Conservation (phyloP, 2,888 invertebrate species). For the Drosophila macrothrix region DNA sequence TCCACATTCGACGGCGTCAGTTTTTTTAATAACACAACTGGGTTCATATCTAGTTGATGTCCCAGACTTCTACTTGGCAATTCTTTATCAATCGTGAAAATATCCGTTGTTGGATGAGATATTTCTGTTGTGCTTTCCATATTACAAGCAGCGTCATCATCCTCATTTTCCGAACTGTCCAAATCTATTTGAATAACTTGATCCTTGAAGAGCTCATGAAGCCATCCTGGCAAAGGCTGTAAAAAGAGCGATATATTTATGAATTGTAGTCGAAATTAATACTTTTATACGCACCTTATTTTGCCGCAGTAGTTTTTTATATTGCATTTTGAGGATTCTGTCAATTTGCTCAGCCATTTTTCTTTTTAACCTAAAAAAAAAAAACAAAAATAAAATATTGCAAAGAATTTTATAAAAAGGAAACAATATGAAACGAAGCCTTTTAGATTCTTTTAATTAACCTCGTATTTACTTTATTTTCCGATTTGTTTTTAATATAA, state of each 20-base stretch:
- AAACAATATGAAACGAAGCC: not conserved
- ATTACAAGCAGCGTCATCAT: not conserved
- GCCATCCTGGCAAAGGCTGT: slow-evolving; percentile 18
- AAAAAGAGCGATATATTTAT: not conserved
- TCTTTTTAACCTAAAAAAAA: slow-evolving; percentile 15
- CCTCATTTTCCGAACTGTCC: slow-evolving; percentile 20
- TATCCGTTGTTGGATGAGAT: not conserved
- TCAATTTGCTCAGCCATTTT: slow-evolving; percentile 21
- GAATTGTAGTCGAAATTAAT: not conserved
- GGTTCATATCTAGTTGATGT: not conserved
- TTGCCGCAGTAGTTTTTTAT: slow-evolving; percentile 6
- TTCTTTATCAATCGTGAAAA: not conserved
- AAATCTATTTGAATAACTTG: slow-evolving; percentile 19
- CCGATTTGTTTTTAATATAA: not conserved
- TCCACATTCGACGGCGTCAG: not conserved
- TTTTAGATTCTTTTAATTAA: not conserved
- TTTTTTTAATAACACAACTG: slow-evolving; percentile 10
- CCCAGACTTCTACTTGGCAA: not conserved
- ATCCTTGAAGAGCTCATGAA: slow-evolving; percentile 25
- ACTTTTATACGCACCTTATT: slow-evolving; percentile 9
- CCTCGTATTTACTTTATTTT: not conserved
- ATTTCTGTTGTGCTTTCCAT: not conserved
- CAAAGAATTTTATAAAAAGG: not conserved
- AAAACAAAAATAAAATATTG: not conserved
- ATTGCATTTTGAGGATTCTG: slow-evolving; percentile 9